phyloP scores from a whole-genome alignment of 2,113 vertebrate genomes.

The Atractosteus spatula region DNA sequence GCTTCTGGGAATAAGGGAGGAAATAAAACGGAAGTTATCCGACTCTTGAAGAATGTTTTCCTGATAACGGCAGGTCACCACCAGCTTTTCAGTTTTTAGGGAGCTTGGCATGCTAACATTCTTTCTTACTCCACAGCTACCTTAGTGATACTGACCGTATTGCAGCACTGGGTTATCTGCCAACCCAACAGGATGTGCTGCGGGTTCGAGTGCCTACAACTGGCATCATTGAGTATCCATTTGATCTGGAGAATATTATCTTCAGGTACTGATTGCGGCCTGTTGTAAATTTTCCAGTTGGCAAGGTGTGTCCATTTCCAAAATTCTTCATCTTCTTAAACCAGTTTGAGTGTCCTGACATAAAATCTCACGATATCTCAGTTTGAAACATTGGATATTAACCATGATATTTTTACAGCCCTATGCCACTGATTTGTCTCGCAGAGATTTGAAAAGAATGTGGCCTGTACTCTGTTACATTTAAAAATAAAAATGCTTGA shows the following conservation, averaged over 20 bases:
- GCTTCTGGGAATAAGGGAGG: too few relatives aligned
- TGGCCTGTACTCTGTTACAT: too few relatives aligned
- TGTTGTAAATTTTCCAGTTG: not conserved
- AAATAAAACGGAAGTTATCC: too few relatives aligned
- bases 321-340: slow-evolving; percentile 1
- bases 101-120: not conserved
- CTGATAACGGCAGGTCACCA: too few relatives aligned
- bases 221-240: slow-evolving; percentile 58
- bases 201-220: slow-evolving; percentile 63
- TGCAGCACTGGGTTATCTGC: slow-evolving; percentile 46
- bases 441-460: too few relatives aligned
- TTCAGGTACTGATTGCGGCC: slow-evolving; percentile 13
- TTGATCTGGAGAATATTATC: slow-evolving; percentile 19
- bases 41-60: too few relatives aligned
- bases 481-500: too few relatives aligned
- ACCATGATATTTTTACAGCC: not conserved
- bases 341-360: not conserved
- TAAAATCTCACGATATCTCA: not conserved
- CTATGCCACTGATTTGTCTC: too few relatives aligned
- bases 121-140: slow-evolving; percentile 37
- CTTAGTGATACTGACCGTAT: slow-evolving; percentile 59
- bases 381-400: too few relatives aligned
- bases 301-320: slow-evolving; percentile 7
- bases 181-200: slow-evolving; percentile 52
- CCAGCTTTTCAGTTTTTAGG: too few relatives aligned